A percentile compares a stretch with the other conserved stretches of the same genome.
phyloP scores from a whole-genome alignment of 2,888 invertebrate species.

The Venusia cambrica region DNA sequence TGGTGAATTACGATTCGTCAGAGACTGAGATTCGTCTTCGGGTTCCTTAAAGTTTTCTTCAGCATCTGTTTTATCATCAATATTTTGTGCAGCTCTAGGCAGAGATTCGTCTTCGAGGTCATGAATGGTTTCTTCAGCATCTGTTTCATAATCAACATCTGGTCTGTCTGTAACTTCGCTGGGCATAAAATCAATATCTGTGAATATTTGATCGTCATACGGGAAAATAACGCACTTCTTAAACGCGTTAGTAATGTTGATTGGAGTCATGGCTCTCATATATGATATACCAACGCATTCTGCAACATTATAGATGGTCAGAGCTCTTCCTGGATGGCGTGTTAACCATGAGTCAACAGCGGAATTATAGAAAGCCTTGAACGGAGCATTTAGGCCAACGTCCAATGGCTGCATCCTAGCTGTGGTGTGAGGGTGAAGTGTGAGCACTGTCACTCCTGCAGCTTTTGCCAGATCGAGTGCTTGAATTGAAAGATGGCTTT shows the following conservation, averaged over 20 bases:
- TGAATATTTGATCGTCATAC: conserved; percentile 38
- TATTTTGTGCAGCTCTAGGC: too few species aligned
- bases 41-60: too few species aligned
- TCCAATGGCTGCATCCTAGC: conserved; percentile 51
- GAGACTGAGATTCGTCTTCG: too few species aligned
- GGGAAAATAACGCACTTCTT: conserved; percentile 40
- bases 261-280: conserved; percentile 14
- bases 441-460: conserved; percentile 45
- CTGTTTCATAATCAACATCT: too few species aligned
- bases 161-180: conserved; percentile 14
- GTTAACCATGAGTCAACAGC: conserved; percentile 16
- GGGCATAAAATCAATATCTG: conserved; percentile 34
- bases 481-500: conserved; percentile 36
- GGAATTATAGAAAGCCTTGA: conserved; percentile 23
- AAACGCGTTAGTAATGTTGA: conserved; percentile 15
- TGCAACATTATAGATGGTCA: conserved; percentile 18
- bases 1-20: too few species aligned
- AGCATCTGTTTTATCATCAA: too few species aligned
- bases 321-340: conserved; percentile 5
- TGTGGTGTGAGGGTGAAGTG: conserved; percentile 52
- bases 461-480: conserved; percentile 38
- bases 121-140: too few species aligned
- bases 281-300: conserved; percentile 15
- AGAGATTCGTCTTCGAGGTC: too few species aligned
- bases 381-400: conserved; percentile 44